A percentile compares a stretch with the other conserved stretches of the same genome.
Conservation (phyloP, 2,113 vertebrate genomes). For the Neotragus pygmaeus region DNA sequence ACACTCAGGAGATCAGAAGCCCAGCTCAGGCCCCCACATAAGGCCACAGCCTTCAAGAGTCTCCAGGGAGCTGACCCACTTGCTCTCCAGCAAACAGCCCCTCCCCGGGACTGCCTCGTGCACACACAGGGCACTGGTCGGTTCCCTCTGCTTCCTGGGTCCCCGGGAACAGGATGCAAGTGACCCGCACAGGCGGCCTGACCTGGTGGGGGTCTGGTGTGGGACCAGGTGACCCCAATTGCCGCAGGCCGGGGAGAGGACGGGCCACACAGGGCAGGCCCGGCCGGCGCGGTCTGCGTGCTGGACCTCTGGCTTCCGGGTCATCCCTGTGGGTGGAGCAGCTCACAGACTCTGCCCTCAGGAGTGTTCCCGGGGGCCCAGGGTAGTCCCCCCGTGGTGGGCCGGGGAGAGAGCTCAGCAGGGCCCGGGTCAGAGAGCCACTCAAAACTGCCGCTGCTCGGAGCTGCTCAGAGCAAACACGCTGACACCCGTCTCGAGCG, state of each 20-base stretch:
- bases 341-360: neutral
- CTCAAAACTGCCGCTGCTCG: neutral
- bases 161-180: neutral
- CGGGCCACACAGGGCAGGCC: neutral
- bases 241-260: neutral
- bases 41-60: neutral
- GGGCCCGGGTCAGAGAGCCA: neutral
- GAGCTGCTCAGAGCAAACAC: neutral
- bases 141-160: neutral
- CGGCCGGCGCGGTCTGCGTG: fast-evolving
- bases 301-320: neutral
- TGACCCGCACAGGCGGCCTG: neutral
- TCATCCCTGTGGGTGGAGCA: neutral
- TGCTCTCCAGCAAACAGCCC: neutral
- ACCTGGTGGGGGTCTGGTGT: neutral
- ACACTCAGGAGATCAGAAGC: neutral
- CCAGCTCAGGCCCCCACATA: neutral
- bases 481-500: neutral
- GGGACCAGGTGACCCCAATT: neutral
- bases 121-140: neutral
- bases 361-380: neutral
- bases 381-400: neutral
- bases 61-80: neutral
- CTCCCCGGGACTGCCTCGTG: neutral
- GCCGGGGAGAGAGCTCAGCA: neutral